Conservation (phyloP, 2,888 invertebrate species). For the Harpalus rufipes region DNA sequence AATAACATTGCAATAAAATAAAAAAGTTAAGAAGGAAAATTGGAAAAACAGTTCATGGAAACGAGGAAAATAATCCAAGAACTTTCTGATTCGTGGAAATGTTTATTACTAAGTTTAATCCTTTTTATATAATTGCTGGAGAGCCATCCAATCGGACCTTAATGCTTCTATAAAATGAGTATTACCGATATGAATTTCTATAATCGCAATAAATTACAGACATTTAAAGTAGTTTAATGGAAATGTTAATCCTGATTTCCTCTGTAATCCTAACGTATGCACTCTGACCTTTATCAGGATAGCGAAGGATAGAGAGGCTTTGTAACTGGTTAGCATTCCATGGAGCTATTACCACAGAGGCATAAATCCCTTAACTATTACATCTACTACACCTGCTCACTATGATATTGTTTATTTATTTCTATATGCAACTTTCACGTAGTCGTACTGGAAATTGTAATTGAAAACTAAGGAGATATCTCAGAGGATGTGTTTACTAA, state of each 20-base stretch:
- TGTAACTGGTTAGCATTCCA: background rate
- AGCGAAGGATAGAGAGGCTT: background rate
- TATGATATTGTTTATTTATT: background rate
- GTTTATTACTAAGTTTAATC: conserved; percentile 11
- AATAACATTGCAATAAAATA: background rate
- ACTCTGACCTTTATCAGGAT: conserved; percentile 42
- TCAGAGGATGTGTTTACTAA: too few species aligned
- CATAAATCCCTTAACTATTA: conserved; percentile 6
- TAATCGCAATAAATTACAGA: conserved; percentile 32
- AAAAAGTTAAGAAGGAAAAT: background rate
- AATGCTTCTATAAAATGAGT: conserved; percentile 31
- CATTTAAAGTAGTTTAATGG: conserved; percentile 47
- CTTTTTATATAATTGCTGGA: conserved; percentile 37
- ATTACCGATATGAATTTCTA: conserved; percentile 35
- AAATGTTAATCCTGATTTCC: conserved; percentile 49
- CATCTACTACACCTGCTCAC: background rate
- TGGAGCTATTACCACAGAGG: background rate
- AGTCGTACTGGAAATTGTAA: background rate
- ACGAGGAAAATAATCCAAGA: background rate
- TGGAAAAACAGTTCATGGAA: background rate
- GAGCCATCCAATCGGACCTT: background rate
- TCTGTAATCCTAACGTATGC: conserved; percentile 50
- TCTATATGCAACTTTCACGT: background rate
- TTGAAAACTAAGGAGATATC: background rate
- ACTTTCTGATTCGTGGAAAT: background rate